Percentiles rank a stretch among this genome's conserved stretches.
phyloP scores from a whole-genome alignment of 2,113 vertebrate species.

The Saguinus midas region DNA sequence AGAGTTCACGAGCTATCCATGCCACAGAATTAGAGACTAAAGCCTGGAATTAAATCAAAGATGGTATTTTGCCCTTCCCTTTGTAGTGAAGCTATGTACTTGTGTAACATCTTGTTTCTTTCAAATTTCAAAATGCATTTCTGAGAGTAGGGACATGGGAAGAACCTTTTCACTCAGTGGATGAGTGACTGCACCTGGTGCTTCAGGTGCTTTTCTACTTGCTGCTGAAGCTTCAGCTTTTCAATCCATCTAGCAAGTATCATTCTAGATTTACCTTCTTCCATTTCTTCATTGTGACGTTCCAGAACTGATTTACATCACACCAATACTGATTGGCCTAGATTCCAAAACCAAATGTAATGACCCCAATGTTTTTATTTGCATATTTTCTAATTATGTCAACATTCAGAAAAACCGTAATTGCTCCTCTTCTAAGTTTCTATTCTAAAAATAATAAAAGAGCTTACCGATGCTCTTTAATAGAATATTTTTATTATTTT shows the following conservation, averaged over 20 bases:
- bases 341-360: neutral
- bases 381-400: neutral
- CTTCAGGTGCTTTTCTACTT: neutral
- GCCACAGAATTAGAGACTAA: constrained; percentile 1
- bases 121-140: neutral
- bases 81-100: neutral
- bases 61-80: neutral
- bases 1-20: neutral
- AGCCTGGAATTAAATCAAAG: constrained; percentile 40
- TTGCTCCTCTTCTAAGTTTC: neutral
- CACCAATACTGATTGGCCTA: neutral
- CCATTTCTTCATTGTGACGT: neutral
- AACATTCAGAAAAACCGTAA: neutral
- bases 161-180: neutral
- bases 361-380: neutral
- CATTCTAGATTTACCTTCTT: neutral
- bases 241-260: neutral
- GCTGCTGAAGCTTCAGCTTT: neutral
- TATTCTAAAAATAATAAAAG: neutral
- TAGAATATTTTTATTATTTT: no score
- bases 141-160: neutral
- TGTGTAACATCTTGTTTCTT: neutral
- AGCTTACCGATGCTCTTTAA: no score
- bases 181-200: neutral
- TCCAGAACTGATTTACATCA: neutral